Percentiles rank a stretch among this genome's conserved stretches.
Evolutionary conservation across 2,888 invertebrate species (phyloP).

Genomic region (Polydesmus complanatus): DNA sequence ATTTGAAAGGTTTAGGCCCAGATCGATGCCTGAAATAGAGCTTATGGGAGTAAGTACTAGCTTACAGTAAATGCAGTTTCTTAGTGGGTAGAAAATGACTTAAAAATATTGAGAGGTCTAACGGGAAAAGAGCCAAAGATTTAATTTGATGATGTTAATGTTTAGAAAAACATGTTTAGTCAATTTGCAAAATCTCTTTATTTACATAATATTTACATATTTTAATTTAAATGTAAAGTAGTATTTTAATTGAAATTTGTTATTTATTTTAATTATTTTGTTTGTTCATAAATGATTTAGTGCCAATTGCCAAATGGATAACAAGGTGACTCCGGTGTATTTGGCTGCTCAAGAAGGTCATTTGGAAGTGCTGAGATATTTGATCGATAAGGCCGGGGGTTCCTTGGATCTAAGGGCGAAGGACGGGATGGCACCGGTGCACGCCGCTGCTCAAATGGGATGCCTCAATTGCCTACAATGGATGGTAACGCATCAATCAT

Average conservation of each 20-base stretch:
- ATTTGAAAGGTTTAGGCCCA: too few relatives aligned
- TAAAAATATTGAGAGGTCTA: too few relatives aligned
- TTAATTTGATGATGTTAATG: too few relatives aligned
- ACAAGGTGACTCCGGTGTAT: slow-evolving; percentile 79
- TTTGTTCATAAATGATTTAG: slow-evolving; percentile 42
- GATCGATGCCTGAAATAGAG: too few relatives aligned
- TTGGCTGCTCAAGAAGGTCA: slow-evolving; percentile 80
- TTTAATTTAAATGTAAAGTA: background rate
- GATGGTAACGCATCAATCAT: too few relatives aligned
- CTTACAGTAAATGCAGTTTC: too few relatives aligned
- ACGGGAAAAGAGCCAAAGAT: too few relatives aligned
- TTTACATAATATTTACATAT: background rate
- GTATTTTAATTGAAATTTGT: background rate
- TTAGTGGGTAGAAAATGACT: too few relatives aligned
- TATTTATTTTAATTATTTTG: slow-evolving; percentile 6
- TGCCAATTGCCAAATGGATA: slow-evolving; percentile 83
- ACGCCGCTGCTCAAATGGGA: slow-evolving; percentile 81
- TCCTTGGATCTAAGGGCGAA: slow-evolving; percentile 66
- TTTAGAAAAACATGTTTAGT: too few relatives aligned
- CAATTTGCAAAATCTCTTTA: too few relatives aligned
- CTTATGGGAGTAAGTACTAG: too few relatives aligned
- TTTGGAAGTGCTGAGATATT: slow-evolving; percentile 66
- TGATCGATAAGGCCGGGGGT: slow-evolving; percentile 70
- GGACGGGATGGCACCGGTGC: slow-evolving; percentile 81
- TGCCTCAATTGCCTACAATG: slow-evolving; percentile 73